phyloP scores from a whole-genome alignment of 1,140 invertebrate genomes.

The Epicauta chinensis region DNA sequence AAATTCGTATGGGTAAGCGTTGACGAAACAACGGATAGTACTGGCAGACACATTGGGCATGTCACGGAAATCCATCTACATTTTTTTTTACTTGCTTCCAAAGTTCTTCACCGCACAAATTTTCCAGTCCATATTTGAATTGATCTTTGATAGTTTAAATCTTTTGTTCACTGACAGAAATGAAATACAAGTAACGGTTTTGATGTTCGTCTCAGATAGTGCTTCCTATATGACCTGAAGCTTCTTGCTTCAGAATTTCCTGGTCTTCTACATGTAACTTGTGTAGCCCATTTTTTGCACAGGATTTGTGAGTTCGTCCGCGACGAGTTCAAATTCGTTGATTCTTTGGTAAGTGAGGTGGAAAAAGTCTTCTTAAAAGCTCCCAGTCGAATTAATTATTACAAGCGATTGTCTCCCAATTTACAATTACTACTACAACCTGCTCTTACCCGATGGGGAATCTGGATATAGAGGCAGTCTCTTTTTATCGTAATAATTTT shows the following conservation, averaged over 20 bases:
- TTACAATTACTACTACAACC: conserved; percentile 28
- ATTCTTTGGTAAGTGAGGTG: too few species aligned
- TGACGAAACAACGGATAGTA: conserved; percentile 7
- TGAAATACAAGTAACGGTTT: too few species aligned
- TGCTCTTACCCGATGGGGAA: conserved; percentile 33
- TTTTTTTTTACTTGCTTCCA: too few species aligned
- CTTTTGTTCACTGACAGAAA: too few species aligned
- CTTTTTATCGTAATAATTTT: too few species aligned
- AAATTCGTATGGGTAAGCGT: conserved; percentile 4
- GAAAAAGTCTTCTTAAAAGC: too few species aligned
- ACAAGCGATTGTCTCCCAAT: conserved; percentile 24
- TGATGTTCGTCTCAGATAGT: conserved; percentile 26
- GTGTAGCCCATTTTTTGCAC: conserved; percentile 34
- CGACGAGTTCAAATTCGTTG: too few species aligned
- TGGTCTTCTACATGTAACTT: conserved; percentile 33
- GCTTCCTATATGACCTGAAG: conserved; percentile 35
- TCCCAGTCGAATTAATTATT: too few species aligned
- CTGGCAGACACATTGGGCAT: background rate
- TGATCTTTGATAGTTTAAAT: too few species aligned
- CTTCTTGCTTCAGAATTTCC: conserved; percentile 19
- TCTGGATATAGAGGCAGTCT: conserved; percentile 24
- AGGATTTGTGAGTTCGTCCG: conserved; percentile 31
- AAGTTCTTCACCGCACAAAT: too few species aligned
- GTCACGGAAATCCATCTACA: background rate
- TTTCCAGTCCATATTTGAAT: too few species aligned